Evolutionary conservation across 2,888 invertebrate genomes (phyloP).

Genomic region (Eutolmus rufibarbis): DNA sequence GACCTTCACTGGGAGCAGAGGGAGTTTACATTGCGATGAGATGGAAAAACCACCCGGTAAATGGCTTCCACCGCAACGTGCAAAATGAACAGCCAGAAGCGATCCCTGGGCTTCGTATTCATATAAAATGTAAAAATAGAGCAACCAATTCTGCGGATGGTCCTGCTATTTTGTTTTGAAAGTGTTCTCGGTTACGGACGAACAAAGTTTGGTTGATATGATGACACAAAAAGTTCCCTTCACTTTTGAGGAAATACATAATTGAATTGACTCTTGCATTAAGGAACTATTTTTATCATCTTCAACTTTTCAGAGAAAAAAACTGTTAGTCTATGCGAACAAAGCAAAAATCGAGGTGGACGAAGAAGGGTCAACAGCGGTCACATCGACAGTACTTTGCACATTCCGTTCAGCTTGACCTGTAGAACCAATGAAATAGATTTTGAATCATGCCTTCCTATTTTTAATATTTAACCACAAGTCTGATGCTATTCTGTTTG

Average conservation of each 20-base stretch:
- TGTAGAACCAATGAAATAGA: conserved; percentile 78
- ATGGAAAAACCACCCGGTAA: no score
- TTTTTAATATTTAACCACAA: conserved; percentile 77
- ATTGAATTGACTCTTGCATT: conserved; percentile 72
- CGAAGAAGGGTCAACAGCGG: conserved; percentile 86
- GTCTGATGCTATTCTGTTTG: conserved; percentile 58
- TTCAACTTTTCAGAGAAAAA: conserved; percentile 65
- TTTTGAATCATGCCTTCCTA: conserved; percentile 86
- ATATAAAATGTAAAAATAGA: no score
- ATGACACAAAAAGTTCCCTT: conserved; percentile 88
- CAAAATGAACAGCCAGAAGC: no score
- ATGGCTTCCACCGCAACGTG: no score
- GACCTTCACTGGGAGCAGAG: no score
- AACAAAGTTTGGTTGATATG: conserved; percentile 80
- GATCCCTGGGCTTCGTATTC: no score
- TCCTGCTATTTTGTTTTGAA: conserved; percentile 56
- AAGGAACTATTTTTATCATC: conserved; percentile 70
- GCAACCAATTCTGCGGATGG: no score
- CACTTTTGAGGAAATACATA: conserved; percentile 71
- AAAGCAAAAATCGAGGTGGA: conserved; percentile 86
- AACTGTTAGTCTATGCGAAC: conserved; percentile 69
- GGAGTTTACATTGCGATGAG: no score
- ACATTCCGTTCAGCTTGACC: conserved; percentile 87
- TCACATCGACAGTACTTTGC: conserved; percentile 84
- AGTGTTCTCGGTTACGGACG: conserved; percentile 75